Percentiles rank a stretch among this genome's conserved stretches.
These are phyloP conservation scores for Flexamia atlantica DNA, from an alignment of 2,888 invertebrate genomes.

Conservation along the genomic window DNA sequence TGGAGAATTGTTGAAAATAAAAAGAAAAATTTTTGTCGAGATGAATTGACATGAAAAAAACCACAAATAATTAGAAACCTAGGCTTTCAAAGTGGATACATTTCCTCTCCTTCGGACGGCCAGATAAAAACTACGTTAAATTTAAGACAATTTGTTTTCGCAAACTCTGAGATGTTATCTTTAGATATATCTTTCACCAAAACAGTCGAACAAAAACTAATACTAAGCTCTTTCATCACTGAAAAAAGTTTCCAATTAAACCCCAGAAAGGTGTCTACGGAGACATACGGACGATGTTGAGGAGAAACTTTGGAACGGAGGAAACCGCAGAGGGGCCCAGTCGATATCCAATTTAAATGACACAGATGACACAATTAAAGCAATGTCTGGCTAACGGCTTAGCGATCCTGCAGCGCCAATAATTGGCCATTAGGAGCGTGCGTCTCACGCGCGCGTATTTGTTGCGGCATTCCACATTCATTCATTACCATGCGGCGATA, in stretches of 20 bases:
- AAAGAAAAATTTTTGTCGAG: no score
- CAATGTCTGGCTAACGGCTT: constrained; percentile 48
- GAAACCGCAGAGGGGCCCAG: background rate
- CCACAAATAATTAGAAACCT: background rate
- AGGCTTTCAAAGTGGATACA: no score
- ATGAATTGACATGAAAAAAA: no score
- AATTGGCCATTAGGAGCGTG: constrained; percentile 56
- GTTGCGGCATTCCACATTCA: constrained; percentile 55
- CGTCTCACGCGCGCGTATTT: constrained; percentile 54
- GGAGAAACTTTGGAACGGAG: constrained; percentile 29
- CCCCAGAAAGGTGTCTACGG: constrained; percentile 1
- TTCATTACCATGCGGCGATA: constrained; percentile 44
- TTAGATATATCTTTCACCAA: background rate
- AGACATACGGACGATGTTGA: constrained; percentile 13
- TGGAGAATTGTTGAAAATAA: no score
- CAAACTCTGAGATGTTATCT: background rate
- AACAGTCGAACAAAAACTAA: background rate
- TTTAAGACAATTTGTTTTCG: background rate
- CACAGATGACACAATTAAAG: constrained; percentile 56
- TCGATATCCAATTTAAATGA: constrained; percentile 38
- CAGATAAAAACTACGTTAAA: background rate
- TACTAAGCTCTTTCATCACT: background rate
- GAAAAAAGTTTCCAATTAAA: background rate
- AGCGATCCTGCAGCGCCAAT: constrained; percentile 49
- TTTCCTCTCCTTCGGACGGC: background rate